phyloP scores from a whole-genome alignment of 2,113 vertebrate genomes.

The Melanotaenia duboulayi region DNA sequence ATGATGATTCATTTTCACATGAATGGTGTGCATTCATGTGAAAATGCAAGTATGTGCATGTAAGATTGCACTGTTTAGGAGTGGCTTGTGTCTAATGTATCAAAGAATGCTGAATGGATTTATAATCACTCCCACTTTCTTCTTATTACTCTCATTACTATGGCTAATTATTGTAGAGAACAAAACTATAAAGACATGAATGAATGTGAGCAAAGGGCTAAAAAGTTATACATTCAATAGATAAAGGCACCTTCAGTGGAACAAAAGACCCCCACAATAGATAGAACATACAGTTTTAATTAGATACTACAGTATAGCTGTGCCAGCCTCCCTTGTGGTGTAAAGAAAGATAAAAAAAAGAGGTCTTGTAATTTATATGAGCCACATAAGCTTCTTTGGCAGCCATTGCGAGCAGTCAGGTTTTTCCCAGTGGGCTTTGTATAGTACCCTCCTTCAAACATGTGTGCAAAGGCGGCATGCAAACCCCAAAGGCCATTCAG shows the following conservation, averaged over 20 bases:
- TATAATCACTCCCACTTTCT: constrained; percentile 10
- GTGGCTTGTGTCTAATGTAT: constrained; percentile 8
- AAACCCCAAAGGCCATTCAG: constrained; percentile 22
- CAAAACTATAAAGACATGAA: constrained; percentile 34
- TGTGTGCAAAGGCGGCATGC: constrained; percentile 35
- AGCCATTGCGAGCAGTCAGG: constrained; percentile 34
- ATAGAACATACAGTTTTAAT: constrained; percentile 30
- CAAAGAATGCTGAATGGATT: constrained; percentile 10
- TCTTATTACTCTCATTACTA: constrained; percentile 35
- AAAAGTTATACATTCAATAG: neutral
- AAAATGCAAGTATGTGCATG: neutral
- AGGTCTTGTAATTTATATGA: constrained; percentile 67
- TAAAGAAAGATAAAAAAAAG: constrained; percentile 45
- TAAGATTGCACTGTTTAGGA: neutral
- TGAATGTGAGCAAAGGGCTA: neutral
- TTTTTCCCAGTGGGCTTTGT: constrained; percentile 60
- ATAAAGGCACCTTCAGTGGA: neutral
- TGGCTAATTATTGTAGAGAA: constrained; percentile 15
- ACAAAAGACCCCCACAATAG: neutral
- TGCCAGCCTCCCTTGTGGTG: constrained; percentile 40
- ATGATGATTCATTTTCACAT: constrained; percentile 37
- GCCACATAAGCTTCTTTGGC: constrained; percentile 41
- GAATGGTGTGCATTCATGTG: neutral
- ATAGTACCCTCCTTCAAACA: constrained; percentile 30
- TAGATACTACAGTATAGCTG: constrained; percentile 39